phyloP scores from a whole-genome alignment of 2,888 invertebrate genomes.

The Aspidapion aeneum region DNA sequence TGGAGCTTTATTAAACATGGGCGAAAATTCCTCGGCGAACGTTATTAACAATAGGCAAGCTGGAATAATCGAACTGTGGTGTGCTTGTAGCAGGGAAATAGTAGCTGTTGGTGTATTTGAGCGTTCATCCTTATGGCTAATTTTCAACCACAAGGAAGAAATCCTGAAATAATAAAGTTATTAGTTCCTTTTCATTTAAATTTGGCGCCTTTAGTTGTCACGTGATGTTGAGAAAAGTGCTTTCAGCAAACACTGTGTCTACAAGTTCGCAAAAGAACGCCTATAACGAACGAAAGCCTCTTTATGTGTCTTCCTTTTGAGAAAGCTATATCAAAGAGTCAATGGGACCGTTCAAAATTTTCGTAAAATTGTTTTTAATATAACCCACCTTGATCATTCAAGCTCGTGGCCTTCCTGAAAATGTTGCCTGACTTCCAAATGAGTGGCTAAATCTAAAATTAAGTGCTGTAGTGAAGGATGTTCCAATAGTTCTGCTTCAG shows the following conservation, averaged over 20 bases:
- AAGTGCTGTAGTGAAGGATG: constrained; percentile 76
- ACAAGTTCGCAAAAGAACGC: too few species aligned
- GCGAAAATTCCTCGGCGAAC: not conserved
- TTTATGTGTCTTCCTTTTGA: too few species aligned
- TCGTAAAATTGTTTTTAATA: too few species aligned
- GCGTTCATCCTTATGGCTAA: not conserved
- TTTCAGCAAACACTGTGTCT: too few species aligned
- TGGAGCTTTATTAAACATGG: not conserved
- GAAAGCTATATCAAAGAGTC: too few species aligned
- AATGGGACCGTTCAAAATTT: too few species aligned
- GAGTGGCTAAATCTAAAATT: constrained; percentile 77
- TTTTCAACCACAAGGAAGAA: not conserved
- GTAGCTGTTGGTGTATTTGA: not conserved
- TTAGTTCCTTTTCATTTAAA: too few species aligned
- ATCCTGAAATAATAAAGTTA: not conserved
- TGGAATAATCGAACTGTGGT: not conserved
- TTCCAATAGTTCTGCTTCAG: constrained; percentile 82
- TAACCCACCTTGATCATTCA: constrained; percentile 56
- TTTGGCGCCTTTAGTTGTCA: too few species aligned
- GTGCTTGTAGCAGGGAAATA: not conserved
- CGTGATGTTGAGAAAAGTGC: too few species aligned
- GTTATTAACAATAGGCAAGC: not conserved
- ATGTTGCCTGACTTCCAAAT: constrained; percentile 77
- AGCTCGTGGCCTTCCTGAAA: constrained; percentile 62
- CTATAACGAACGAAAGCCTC: too few species aligned